Evolutionary conservation across 2,113 vertebrate genomes (phyloP).

Genomic region (Scopus umbretta): DNA sequence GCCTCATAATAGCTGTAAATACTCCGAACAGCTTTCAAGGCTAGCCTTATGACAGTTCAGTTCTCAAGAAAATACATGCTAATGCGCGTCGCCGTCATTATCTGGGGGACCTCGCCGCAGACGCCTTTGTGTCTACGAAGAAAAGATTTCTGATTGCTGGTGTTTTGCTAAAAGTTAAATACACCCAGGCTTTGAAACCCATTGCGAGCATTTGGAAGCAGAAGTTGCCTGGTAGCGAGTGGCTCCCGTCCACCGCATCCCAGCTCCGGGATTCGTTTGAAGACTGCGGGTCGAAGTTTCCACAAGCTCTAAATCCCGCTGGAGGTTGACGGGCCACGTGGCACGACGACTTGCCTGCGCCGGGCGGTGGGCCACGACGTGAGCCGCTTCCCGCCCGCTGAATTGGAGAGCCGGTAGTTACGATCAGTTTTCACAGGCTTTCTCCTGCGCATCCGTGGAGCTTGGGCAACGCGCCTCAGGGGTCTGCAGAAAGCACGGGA

Average conservation of each 20-base stretch:
- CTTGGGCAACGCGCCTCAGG: neutral
- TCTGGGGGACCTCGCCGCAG: conserved; percentile 45
- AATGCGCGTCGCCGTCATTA: conserved; percentile 58
- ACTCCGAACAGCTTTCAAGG: conserved; percentile 69
- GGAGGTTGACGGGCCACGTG: neutral
- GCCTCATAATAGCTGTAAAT: conserved; percentile 70
- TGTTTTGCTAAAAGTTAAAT: conserved; percentile 52
- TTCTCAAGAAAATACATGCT: conserved; percentile 69
- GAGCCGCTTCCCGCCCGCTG: neutral
- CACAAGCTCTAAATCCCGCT: neutral
- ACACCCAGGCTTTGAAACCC: neutral
- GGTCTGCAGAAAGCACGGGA: neutral
- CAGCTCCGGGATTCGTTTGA: neutral
- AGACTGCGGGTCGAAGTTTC: rapidly evolving
- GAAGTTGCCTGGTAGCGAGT: neutral
- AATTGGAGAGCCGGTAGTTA: rapidly evolving
- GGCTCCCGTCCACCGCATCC: neutral
- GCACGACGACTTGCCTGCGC: rapidly evolving
- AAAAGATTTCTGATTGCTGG: conserved; percentile 29
- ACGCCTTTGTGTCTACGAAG: conserved; percentile 28
- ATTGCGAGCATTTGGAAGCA: neutral
- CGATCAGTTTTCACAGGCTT: rapidly evolving
- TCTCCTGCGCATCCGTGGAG: neutral
- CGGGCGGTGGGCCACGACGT: neutral
- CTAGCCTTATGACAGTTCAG: conserved; percentile 43